Conservation (phyloP, 1,140 invertebrate genomes). For the Orchesella cincta region DNA sequence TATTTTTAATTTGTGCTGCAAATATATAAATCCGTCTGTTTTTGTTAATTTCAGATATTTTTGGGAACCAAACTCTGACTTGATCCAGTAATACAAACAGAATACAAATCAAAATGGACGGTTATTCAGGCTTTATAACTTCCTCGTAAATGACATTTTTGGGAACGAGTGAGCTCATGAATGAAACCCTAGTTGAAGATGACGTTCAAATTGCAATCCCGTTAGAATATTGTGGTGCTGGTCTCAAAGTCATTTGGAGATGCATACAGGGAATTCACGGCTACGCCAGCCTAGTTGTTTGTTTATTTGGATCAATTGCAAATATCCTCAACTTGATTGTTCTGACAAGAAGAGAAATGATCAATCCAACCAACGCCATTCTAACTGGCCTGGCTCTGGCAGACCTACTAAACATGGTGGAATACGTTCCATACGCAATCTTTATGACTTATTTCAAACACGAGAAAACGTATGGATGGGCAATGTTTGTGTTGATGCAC, state of each 20-base stretch:
- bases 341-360: constrained; percentile 71
- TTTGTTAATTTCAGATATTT: too few relatives aligned
- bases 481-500: constrained; percentile 78
- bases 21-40: too few relatives aligned
- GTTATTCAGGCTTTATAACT: too few relatives aligned
- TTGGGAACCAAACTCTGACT: too few relatives aligned
- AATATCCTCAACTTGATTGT: constrained; percentile 95
- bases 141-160: too few relatives aligned
- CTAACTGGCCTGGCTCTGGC: constrained; percentile 62
- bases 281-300: constrained; percentile 75
- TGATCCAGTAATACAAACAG: too few relatives aligned
- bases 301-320: constrained; percentile 85
- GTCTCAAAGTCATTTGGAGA: constrained; percentile 10
- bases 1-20: too few relatives aligned
- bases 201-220: too few relatives aligned
- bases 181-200: too few relatives aligned
- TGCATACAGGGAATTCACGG: constrained; percentile 69
- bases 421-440: constrained; percentile 55
- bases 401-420: constrained; percentile 62
- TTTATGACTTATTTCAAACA: constrained; percentile 63
- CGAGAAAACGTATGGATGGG: constrained; percentile 72
- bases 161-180: too few relatives aligned
- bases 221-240: constrained; percentile 10
- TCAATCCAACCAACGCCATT: constrained; percentile 63
- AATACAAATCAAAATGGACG: too few relatives aligned